These are phyloP conservation scores for Nothoprocta perdicaria DNA, from an alignment of 2,113 vertebrate genomes.

Conservation along the genomic window DNA sequence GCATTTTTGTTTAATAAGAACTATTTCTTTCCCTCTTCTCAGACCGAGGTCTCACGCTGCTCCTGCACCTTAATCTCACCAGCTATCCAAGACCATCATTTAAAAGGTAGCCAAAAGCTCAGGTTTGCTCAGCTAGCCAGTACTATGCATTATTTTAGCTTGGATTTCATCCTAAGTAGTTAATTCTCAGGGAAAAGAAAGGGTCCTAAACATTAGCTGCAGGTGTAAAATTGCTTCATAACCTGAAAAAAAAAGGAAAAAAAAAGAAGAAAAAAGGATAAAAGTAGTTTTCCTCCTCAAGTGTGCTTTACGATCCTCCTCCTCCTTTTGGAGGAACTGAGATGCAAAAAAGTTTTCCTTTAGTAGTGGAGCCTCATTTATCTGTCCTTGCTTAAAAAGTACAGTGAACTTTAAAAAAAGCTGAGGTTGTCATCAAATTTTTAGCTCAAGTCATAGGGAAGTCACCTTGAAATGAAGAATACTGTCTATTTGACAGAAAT, in stretches of 20 bases:
- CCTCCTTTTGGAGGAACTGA: neutral
- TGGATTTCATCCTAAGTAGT: neutral
- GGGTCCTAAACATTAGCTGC: neutral
- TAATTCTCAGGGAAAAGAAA: neutral
- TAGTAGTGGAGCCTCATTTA: neutral
- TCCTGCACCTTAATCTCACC: neutral
- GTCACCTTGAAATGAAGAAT: neutral
- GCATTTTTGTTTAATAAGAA: too few relatives aligned
- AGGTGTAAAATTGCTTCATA: neutral
- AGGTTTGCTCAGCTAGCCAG: neutral
- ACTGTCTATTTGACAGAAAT: neutral
- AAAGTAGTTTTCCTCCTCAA: neutral
- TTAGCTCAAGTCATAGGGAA: neutral
- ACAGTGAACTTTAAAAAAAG: neutral
- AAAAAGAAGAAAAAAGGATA: neutral
- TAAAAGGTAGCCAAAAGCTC: neutral
- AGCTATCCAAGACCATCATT: neutral
- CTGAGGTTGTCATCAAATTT: neutral
- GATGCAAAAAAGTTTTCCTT: neutral
- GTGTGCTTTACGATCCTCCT: neutral
- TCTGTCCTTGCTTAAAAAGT: neutral
- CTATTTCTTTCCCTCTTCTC: too few relatives aligned
- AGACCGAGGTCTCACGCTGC: too few relatives aligned
- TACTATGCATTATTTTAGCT: neutral
- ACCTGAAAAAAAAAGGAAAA: neutral